Evolutionary conservation across 1,140 invertebrate species (phyloP), one percentile per base, ranked within the genome.

Genomic region (Phocides pigmalion): DNA sequence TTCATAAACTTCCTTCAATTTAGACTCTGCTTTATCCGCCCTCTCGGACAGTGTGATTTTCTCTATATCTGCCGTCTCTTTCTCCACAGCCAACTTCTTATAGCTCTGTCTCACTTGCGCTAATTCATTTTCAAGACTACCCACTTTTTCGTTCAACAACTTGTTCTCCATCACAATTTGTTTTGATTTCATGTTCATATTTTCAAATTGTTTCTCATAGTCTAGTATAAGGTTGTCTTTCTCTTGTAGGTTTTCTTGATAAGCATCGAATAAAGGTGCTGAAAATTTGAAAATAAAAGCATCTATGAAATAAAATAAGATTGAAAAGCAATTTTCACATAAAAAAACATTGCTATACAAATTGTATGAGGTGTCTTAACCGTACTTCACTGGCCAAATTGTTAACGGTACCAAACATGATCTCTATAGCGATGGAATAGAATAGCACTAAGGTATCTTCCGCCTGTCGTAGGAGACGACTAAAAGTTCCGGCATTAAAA

Each of bases 191-290:
- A 89, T 92, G 67, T 93, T 93, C 54, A 95, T 94, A 11, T 81
- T 78, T 49, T 94, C 92, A 49, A 95, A 92, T 79, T 94, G 93
- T 63, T 91, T 87, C 71, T 94, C 94, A 50, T 95, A 95, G 59
- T 93, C 92, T 6, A 86, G 70, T 59, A 96, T 94, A 4, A 95
- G 90, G 28, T 93, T 93, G 49, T 95, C 93, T 72, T 95, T 96
- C 74, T 95, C 95, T 67, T 87, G 87, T 12, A 95, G 79, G 50
- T 93, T 94, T 74, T 95, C 94, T 81, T 95, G 93, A 70, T 95
- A 96, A 0, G 95, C 95, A 76, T 95, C 93, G 54, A 95, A 89
- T 16, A 95, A 82, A 2, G 95, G 95, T 0, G 92, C 93, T 87
- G 79, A 32, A 71, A 64, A 46, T 44, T 39, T 54, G 64, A 25